Base-by-base conservation (phyloP, 2,888 invertebrate species). In the Ormyrus nitidulus region DNA sequence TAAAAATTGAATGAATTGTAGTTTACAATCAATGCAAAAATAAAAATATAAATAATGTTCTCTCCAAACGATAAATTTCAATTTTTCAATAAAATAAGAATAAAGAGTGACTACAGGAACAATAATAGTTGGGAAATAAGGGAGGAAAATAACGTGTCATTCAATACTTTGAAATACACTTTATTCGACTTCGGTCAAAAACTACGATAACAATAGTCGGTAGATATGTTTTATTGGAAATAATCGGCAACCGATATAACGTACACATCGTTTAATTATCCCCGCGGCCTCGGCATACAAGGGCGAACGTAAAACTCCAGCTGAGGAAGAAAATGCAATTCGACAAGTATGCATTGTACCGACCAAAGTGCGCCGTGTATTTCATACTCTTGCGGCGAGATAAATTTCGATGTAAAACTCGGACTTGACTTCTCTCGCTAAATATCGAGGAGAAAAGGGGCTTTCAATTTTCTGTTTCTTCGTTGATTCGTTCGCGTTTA, bases 151-250 rank as follows among this genome's bases (percentile, higher is more conserved):
- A 56, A 71, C 6, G 11, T 8, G n/a, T 74, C 48, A 9, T 48
- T 64, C 4, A n/a, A 48, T 88, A 88, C 85, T 88, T 89, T 88
- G 86, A 89, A 89, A 90, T 89, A 90, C 90, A 89, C 85, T 87
- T 88, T 89, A 89, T 89, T 90, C 87, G 89, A 89, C 87, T 89
- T 84, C 88, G 86, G 88, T 90, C 89, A 90, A 90, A 89, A 89
- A 89, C 89, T 90, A 90, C 89, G 86, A 86, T 89, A 90, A 89
- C 89, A 90, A 89, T 89, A 89, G 85, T 88, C 86, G 86, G 87
- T 89, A 87, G 88, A 89, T 90, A 89, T 90, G 89, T 89, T 87
- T 79, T 88, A 87, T 88, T 86, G 86, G 88, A 88, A 89, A 89
- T 88, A 85, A 86, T 83, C 49, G 19, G 56, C 64, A 69, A 77